Evolutionary conservation across 2,797 vertebrate species (phyloP), one percentile per base, ranked within the genome.

Genomic region (Adrianichthys oophorus): DNA sequence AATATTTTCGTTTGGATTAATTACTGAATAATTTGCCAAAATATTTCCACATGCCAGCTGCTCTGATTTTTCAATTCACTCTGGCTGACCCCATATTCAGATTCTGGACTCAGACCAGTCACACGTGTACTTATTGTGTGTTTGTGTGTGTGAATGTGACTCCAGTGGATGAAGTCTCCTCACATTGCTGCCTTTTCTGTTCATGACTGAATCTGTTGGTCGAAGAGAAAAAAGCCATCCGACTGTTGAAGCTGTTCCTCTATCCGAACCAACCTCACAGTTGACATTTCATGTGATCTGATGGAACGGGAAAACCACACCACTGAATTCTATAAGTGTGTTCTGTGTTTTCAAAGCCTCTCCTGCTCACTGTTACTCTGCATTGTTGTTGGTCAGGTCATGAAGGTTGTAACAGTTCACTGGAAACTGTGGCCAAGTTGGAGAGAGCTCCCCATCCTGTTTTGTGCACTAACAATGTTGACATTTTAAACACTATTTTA

Each of bases 401-500:
- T 62, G 48, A 60, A 70, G 26, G 44, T 52, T 15, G 16, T 60
- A 56, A 37, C 62, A 46, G 52, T 72, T 67, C 47, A 56, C 51
- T 54, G 62, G 63, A 17, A 65, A 60, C 41, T 48, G 50, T 56
- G 60, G 54, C 58, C 68, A 69, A 54, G 65, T 64, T 45, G 40
- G 37, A 60, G 63, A 64, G 62, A 54, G 47, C 52, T 41, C 52
- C 67, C 17, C 0, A 29, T 19, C 83, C 62, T 78, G 56, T 74
- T 58, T 62, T 69, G 84, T 80, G 69, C 82, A 76, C 84, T 86
- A 85, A 85, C 73, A 52, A 69, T 47, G 29, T 74, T 68, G 69
- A 80, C 74, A 70, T 85, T 80, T 82, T 73, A 74, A 86, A 90
- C 84, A 86, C 77, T 74, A 79, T 77, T 86, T 77, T 58, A 73